These are phyloP conservation scores for Pseudorasbora parva DNA, from an alignment of 2,113 vertebrate species.

Conservation along the genomic window DNA sequence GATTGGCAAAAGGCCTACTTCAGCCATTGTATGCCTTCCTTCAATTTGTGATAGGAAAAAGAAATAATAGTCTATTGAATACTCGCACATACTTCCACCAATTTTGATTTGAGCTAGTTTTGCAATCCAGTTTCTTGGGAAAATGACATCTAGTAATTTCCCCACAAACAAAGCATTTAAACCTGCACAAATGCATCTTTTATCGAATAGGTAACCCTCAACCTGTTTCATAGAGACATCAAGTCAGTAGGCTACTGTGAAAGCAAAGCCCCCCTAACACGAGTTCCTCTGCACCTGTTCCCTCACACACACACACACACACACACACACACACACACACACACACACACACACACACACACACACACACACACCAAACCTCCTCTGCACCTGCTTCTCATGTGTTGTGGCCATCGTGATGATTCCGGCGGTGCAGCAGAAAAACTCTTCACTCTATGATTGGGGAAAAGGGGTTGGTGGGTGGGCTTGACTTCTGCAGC, in stretches of 20 bases:
- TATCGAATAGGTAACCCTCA: not conserved
- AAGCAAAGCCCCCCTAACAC: not conserved
- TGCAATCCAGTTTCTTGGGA: not conserved
- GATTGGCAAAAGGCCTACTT: not conserved
- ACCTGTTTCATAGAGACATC: slow-evolving; percentile 5
- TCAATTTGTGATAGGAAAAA: not conserved
- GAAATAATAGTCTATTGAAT: not conserved
- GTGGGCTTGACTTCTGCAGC: slow-evolving; percentile 59
- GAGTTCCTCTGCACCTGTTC: slow-evolving; percentile 40
- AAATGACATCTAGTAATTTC: not conserved
- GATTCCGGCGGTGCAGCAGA: slow-evolving; percentile 48
- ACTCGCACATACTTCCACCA: not conserved
- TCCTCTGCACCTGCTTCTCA: slow-evolving; percentile 54
- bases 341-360: slow-evolving; percentile 1
- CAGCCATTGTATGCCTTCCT: not conserved
- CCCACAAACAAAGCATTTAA: not conserved
- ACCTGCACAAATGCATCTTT: not conserved
- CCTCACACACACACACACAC: not conserved
- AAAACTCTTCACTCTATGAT: slow-evolving; percentile 48
- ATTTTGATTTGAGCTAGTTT: not conserved
- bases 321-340: too few species aligned
- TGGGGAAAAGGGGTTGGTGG: not conserved
- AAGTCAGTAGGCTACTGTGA: not conserved
- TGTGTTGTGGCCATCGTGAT: slow-evolving; percentile 40
- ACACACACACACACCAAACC: slow-evolving; percentile 15